Evolutionary conservation across 2,888 invertebrate species (phyloP).

Genomic region (Leucophora obtusa): DNA sequence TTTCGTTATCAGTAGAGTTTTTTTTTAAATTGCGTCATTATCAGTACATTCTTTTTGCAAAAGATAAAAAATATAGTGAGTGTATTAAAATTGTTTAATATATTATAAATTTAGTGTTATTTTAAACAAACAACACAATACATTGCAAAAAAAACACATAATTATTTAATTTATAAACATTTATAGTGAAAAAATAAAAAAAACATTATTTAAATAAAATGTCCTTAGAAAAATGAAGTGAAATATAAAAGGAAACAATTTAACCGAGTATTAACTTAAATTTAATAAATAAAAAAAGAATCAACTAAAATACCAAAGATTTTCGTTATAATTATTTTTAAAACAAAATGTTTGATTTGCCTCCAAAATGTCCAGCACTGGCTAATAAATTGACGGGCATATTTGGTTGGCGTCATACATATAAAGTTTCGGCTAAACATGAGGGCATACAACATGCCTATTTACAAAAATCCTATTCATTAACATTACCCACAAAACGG

Average conservation of each 20-base stretch:
- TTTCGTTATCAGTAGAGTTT: constrained; percentile 36
- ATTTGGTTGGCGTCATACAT: constrained; percentile 89
- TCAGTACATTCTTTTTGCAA: constrained; percentile 16
- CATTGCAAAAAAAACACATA: not conserved
- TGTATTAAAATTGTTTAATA: constrained; percentile 3
- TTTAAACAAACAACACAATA: constrained; percentile 42
- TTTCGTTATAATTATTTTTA: not conserved
- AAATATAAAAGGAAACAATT: constrained; percentile 19
- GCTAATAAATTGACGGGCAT: constrained; percentile 87
- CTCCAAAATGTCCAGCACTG: constrained; percentile 86
- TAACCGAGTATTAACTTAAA: constrained; percentile 32
- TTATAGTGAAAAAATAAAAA: not conserved
- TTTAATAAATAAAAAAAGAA: constrained; percentile 27
- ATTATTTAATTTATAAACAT: not conserved
- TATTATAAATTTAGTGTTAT: constrained; percentile 19
- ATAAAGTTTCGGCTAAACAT: constrained; percentile 88
- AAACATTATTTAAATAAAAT: constrained; percentile 17
- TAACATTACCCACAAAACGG: constrained; percentile 76
- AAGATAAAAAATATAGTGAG: constrained; percentile 38
- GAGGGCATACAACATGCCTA: constrained; percentile 80
- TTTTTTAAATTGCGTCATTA: constrained; percentile 49
- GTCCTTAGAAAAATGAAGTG: constrained; percentile 21
- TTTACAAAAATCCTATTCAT: constrained; percentile 78
- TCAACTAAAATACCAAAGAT: constrained; percentile 43
- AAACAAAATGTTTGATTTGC: constrained; percentile 81